Evolutionary conservation across 2,888 invertebrate genomes (phyloP).

Genomic region (Cyclophora punctaria): DNA sequence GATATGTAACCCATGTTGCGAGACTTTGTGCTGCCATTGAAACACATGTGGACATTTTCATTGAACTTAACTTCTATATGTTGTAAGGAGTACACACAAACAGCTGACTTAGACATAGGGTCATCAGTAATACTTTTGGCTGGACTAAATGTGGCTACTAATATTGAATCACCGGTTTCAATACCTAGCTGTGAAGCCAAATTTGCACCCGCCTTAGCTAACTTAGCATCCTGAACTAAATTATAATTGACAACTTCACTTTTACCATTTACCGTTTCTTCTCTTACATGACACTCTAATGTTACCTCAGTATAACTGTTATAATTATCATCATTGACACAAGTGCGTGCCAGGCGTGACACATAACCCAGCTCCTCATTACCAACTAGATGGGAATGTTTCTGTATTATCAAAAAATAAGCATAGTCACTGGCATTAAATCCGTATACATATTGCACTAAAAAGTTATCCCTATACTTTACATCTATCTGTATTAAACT

Average conservation of each 20-base stretch:
- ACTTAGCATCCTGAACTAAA: constrained; percentile 93
- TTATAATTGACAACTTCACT: constrained; percentile 83
- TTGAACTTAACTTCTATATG: constrained; percentile 95
- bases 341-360: constrained; percentile 91
- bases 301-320: constrained; percentile 98
- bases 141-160: constrained; percentile 93
- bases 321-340: constrained; percentile 95
- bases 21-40: constrained; percentile 94
- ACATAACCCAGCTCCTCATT: constrained; percentile 94
- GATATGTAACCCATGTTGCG: constrained; percentile 94
- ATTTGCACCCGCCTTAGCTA: constrained; percentile 88
- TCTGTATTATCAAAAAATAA: constrained; percentile 96
- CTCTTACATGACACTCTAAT: constrained; percentile 85
- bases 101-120: constrained; percentile 87
- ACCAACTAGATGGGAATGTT: constrained; percentile 90
- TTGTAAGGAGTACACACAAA: constrained; percentile 93
- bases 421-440: constrained; percentile 96
- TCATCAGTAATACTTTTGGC: constrained; percentile 91
- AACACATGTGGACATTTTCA: constrained; percentile 98
- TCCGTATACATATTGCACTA: constrained; percentile 97
- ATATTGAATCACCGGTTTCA: constrained; percentile 84
- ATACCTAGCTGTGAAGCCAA: constrained; percentile 88
- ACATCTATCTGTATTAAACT: constrained; percentile 92
- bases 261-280: constrained; percentile 71
- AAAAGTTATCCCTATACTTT: constrained; percentile 94